Conservation (phyloP, 2,888 invertebrate species). For the Oconnorella tubifera region DNA sequence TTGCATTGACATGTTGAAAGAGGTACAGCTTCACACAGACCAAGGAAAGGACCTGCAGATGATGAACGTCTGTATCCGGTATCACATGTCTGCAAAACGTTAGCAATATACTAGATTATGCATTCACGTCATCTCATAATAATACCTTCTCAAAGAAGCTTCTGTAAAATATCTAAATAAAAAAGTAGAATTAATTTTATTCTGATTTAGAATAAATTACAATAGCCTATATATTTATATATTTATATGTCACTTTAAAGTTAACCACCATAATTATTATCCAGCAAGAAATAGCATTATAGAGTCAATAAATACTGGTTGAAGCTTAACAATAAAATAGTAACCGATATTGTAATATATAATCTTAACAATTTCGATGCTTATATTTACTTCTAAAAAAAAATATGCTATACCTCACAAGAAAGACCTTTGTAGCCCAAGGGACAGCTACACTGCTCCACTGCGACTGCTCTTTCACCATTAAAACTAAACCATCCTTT, state of each 20-base stretch:
- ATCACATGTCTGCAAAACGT: constrained; percentile 45
- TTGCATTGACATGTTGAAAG: constrained; percentile 42
- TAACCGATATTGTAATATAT: too few species aligned
- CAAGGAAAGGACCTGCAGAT: constrained; percentile 62
- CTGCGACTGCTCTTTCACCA: constrained; percentile 58
- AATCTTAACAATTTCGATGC: too few species aligned
- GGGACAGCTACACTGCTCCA: constrained; percentile 61
- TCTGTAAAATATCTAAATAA: too few species aligned
- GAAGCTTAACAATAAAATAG: too few species aligned
- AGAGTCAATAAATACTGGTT: too few species aligned
- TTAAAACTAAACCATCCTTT: constrained; percentile 63
- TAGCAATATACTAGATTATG: too few species aligned
- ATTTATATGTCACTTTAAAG: neutral
- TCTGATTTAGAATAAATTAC: neutral
- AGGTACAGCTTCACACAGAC: constrained; percentile 61
- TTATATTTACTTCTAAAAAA: too few species aligned
- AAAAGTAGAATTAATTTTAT: too few species aligned
- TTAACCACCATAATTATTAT: too few species aligned
- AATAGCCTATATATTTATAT: neutral
- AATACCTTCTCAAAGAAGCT: too few species aligned
- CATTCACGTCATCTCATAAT: too few species aligned
- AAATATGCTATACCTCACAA: constrained; percentile 62
- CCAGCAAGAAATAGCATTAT: too few species aligned
- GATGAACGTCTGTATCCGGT: constrained; percentile 57
- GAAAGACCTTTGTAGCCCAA: constrained; percentile 61